Evolutionary conservation across 2,113 vertebrate species (phyloP), one percentile per base, ranked within the genome.

Genomic region (Setophaga coronata): DNA sequence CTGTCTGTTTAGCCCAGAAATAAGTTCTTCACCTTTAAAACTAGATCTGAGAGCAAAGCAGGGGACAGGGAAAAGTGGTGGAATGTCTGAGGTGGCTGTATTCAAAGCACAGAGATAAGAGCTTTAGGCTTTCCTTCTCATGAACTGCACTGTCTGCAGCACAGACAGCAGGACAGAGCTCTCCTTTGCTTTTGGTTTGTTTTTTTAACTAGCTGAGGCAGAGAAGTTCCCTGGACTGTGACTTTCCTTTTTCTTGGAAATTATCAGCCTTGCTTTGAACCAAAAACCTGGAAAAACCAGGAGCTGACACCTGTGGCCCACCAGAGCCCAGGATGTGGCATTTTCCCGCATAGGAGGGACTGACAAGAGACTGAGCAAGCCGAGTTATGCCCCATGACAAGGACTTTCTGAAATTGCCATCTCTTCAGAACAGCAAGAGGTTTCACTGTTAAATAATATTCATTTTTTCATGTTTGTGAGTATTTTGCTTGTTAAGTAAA

Each of bases 351-450:
- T 14, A 3, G 14, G 47, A 42, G 29, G 8, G 29, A 13, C 23
- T 18, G 47, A 26, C 12, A 3, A 28, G 36, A 42, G 60, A 18
- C 29, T 8, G 58, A 42, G 31, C 0, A 1, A 64, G 18, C 14
- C 0, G 0, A 51, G 23, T 58, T 13, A 17, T 6, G 6, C 10
- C 13, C 3, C 74, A 42, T 0, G 0, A 7, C 2, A 38, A 21
- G 24, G 24, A 51, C 23, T 40, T 24, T 17, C 34, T 40, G 45
- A 40, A 40, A 40, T 42, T 78, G 4, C 14, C 8, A 4, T 18
- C 36, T 42, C 60, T 42, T 62, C 58, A 78, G 47, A 26, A 13
- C 23, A 78, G 10, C 0, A 0, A 42, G 58, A 53, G 1, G 10
- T n/a, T 28, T 5, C 4, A 23, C 6, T 64, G 6, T 23, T 42